Percentiles rank a stretch among this genome's conserved stretches.
Conservation (phyloP, 2,888 invertebrate species). For the Maniola hyperantus region DNA sequence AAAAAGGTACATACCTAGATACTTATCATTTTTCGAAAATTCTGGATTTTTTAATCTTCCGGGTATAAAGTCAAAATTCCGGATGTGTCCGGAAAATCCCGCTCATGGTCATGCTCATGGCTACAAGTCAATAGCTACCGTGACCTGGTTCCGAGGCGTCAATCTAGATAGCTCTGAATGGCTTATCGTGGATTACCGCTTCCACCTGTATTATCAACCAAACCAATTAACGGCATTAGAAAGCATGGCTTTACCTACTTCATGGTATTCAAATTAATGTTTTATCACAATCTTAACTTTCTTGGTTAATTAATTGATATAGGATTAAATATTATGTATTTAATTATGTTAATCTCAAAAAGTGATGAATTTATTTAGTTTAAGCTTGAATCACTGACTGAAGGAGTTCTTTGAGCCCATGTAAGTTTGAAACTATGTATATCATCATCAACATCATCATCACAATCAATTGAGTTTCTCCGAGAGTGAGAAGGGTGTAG, state of each 20-base stretch:
- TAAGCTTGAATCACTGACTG: no score
- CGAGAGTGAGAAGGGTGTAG: no score
- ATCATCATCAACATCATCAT: no score
- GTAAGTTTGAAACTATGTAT: no score
- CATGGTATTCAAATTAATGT: slow-evolving; percentile 1
- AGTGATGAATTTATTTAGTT: no score
- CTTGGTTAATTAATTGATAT: background rate
- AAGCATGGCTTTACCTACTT: slow-evolving; percentile 8
- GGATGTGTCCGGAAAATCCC: background rate
- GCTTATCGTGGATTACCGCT: slow-evolving; percentile 16
- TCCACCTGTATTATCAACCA: slow-evolving; percentile 27
- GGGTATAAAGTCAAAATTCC: background rate
- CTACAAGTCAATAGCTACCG: slow-evolving; percentile 30
- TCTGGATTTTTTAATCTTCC: no score
- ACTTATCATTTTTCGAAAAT: no score
- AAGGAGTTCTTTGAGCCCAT: no score
- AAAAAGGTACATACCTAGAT: no score
- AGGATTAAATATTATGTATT: background rate
- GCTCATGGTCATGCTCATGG: background rate
- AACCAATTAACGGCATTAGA: slow-evolving; percentile 13
- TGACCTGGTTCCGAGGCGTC: slow-evolving; percentile 42
- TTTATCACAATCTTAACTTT: background rate
- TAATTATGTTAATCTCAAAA: no score
- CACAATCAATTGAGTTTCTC: no score
- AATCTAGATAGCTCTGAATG: slow-evolving; percentile 31